These are phyloP conservation scores for Macquaria australasica DNA, from an alignment of 2,113 vertebrate species.

Conservation along the genomic window DNA sequence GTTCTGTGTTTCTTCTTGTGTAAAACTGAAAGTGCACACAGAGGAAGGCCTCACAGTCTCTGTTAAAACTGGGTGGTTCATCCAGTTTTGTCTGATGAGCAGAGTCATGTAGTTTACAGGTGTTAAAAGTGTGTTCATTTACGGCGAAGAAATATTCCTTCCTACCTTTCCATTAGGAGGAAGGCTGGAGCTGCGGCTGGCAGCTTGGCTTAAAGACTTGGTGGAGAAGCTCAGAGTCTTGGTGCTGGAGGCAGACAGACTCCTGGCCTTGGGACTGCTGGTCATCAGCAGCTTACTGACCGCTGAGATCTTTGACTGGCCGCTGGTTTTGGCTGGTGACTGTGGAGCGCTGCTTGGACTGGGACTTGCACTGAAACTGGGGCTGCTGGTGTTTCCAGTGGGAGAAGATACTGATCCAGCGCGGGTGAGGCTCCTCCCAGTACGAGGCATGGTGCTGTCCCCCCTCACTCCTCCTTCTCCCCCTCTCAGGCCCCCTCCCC, in stretches of 20 bases:
- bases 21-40: not conserved
- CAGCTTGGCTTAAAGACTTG: constrained; percentile 93
- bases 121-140: not conserved
- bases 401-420: constrained; percentile 84
- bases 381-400: constrained; percentile 53
- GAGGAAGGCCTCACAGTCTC: not conserved
- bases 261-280: constrained; percentile 92
- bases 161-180: constrained; percentile 90
- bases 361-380: constrained; percentile 27
- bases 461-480: constrained; percentile 82
- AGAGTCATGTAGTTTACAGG: not conserved
- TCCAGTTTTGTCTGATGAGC: not conserved
- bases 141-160: not conserved
- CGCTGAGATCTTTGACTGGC: constrained; percentile 93
- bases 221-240: constrained; percentile 97
- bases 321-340: constrained; percentile 87
- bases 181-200: constrained; percentile 91
- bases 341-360: constrained; percentile 82
- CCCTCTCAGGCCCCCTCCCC: constrained; percentile 89
- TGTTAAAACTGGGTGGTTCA: not conserved
- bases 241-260: constrained; percentile 92
- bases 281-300: constrained; percentile 96
- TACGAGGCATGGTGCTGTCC: constrained; percentile 93
- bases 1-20: constrained; percentile 1
- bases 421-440: constrained; percentile 89